phyloP scores from a whole-genome alignment of 2,888 invertebrate genomes.

The Chelonus formosanus region DNA sequence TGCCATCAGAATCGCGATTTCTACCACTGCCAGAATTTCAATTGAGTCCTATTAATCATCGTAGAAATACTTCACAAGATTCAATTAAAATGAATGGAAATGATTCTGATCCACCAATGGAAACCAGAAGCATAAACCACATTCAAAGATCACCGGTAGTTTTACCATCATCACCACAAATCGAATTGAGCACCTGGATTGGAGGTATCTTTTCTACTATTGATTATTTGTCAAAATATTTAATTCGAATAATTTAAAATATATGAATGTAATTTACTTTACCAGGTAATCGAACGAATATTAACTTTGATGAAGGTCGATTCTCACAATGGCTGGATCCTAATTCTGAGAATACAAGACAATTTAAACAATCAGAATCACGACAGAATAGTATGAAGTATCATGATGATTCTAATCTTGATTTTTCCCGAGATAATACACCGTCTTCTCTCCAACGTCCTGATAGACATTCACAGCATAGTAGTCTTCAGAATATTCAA shows the following conservation, averaged over 20 bases:
- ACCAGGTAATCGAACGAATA: conserved; percentile 52
- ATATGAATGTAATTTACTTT: conserved; percentile 14
- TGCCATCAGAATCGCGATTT: conserved; percentile 52
- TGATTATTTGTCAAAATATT: conserved; percentile 27
- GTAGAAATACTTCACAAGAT: conserved; percentile 40
- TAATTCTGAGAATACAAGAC: conserved; percentile 40
- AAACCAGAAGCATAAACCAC: conserved; percentile 53
- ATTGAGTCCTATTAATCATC: conserved; percentile 60
- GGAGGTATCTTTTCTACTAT: conserved; percentile 65
- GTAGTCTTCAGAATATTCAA: conserved; percentile 67
- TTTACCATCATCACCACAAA: conserved; percentile 68
- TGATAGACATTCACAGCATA: conserved; percentile 62
- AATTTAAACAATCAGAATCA: conserved; percentile 41
- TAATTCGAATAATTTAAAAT: conserved; percentile 6
- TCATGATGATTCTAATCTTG: conserved; percentile 48
- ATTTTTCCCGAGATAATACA: conserved; percentile 54
- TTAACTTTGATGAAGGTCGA: conserved; percentile 52
- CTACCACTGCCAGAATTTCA: conserved; percentile 58
- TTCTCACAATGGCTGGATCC: conserved; percentile 61
- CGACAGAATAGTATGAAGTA: conserved; percentile 23
- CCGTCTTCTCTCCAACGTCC: conserved; percentile 58
- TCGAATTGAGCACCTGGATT: conserved; percentile 76
- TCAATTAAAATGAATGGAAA: conserved; percentile 65
- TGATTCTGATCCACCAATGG: conserved; percentile 63
- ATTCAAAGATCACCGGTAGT: conserved; percentile 59